phyloP scores from a whole-genome alignment of 2,888 invertebrate genomes.

The Smittia sp. region DNA sequence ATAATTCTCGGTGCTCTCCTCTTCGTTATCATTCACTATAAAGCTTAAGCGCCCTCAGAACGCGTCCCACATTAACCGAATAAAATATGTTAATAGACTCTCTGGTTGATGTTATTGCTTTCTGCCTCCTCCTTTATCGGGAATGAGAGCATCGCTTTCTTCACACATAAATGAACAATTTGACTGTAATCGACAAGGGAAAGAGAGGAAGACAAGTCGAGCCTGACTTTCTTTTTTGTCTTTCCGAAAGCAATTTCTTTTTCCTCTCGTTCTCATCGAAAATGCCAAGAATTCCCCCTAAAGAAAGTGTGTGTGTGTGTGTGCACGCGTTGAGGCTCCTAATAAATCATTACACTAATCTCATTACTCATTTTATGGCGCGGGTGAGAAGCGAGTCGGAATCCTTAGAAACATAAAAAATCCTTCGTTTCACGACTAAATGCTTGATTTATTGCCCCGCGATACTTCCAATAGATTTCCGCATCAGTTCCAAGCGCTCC shows the following conservation, averaged over 20 bases:
- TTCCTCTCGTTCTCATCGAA: background rate
- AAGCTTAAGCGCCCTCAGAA: background rate
- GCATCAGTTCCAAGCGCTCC: background rate
- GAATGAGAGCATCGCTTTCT: background rate
- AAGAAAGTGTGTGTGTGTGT: conserved; percentile 15
- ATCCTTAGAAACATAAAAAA: conserved; percentile 33
- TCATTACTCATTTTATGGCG: conserved; percentile 40
- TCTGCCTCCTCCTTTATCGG: background rate
- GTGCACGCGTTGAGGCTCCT: conserved; percentile 24
- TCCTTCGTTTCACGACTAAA: conserved; percentile 19
- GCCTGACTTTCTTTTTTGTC: background rate
- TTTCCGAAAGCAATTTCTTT: background rate
- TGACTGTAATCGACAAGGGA: conserved; percentile 15
- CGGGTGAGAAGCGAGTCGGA: background rate
- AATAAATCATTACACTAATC: conserved; percentile 41
- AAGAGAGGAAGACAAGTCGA: background rate
- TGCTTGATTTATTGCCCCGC: conserved; percentile 38
- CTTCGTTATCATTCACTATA: conserved; percentile 1
- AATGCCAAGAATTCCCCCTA: conserved; percentile 1
- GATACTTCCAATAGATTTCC: conserved; percentile 25
- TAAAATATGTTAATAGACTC: conserved; percentile 36
- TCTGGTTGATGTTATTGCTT: conserved; percentile 3
- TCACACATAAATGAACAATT: conserved; percentile 38
- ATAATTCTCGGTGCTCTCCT: background rate
- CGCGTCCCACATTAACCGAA: conserved; percentile 7